Evolutionary conservation across 2,113 vertebrate species (phyloP), one percentile per base, ranked within the genome.

Genomic region (Chloropsis cyanopogon): DNA sequence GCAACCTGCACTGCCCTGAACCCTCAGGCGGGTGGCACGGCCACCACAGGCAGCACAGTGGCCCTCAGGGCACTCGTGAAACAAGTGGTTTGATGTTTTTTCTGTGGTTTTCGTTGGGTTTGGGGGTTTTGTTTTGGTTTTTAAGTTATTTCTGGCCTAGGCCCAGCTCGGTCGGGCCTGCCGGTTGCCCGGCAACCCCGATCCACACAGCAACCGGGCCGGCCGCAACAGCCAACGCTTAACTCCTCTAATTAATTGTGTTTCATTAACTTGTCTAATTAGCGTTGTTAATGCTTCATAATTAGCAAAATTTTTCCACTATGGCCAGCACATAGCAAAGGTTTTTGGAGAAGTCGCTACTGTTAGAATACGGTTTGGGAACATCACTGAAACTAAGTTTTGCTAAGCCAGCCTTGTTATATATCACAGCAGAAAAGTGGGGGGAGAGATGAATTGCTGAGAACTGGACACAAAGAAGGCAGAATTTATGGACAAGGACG

Each of bases 91-190:
- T 56, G 24, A 49, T 56, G 16, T 24, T 54, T 35, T 54, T 46
- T 11, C 21, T 7, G n/a, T 4, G 7, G 7, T 16, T 57, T 46
- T 49, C 6, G 1, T n/a, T 16, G 13, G 24, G 21, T 57, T 17
- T 47, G 12, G 15, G 1, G 6, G 16, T 76, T 76, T 18, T 3
- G 2, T 5, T n/a, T n/a, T 2, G 7, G 14, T 52, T 60, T 83
- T 54, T 33, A 47, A 47, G 13, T 29, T 12, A 15, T 11, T 24
- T 14, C 12, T 0, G 35, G 15, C 28, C 50, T 29, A 46, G 59
- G 59, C 23, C 2, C 1, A 2, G 81, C 46, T 10, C 18, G 0
- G 11, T 6, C 3, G 1, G 37, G 6, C 46, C 37, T 6, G 3
- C 7, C 4, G 1, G 84, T 61, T 61, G 47, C 56, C 28, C 41